These are phyloP conservation scores for Hippocampus mohnikei DNA, from an alignment of 2,113 vertebrate species.

Conservation along the genomic window DNA sequence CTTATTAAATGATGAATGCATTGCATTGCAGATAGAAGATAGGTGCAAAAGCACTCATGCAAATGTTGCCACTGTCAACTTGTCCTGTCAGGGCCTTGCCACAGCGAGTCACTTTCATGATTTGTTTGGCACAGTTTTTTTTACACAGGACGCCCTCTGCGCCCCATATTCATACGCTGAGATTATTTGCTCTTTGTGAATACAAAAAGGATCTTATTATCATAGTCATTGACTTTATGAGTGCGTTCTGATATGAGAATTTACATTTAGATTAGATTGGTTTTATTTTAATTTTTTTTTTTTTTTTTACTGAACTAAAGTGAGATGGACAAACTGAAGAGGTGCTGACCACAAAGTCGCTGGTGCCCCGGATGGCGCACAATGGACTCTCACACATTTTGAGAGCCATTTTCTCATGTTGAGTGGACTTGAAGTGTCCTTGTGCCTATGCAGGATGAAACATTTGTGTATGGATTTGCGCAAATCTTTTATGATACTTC, in stretches of 20 bases:
- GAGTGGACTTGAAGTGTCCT: slow-evolving; percentile 37
- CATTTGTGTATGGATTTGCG: slow-evolving; percentile 44
- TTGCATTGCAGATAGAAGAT: too few species aligned
- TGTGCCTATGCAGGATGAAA: slow-evolving; percentile 41
- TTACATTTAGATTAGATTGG: slow-evolving; percentile 52
- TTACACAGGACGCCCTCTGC: too few species aligned
- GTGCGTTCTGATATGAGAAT: slow-evolving; percentile 37
- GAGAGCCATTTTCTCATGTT: slow-evolving; percentile 35
- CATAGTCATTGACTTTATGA: slow-evolving; percentile 34
- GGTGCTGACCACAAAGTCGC: slow-evolving; percentile 23
- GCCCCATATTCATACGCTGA: not conserved
- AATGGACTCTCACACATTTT: slow-evolving; percentile 27
- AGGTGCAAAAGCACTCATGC: too few species aligned
- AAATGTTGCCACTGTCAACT: too few species aligned
- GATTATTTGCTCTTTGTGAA: slow-evolving; percentile 15
- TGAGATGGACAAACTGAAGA: slow-evolving; percentile 40
- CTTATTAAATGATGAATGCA: too few species aligned
- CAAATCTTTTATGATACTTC: not conserved
- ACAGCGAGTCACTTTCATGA: too few species aligned
- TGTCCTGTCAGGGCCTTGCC: too few species aligned
- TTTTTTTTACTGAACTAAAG: slow-evolving; percentile 14
- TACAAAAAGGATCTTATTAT: slow-evolving; percentile 39
- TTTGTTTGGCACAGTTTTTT: too few species aligned
- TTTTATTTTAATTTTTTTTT: not conserved
- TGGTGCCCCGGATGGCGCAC: slow-evolving; percentile 29